Base-by-base conservation (phyloP, 2,113 vertebrate genomes). In the Ciconia maguari region DNA sequence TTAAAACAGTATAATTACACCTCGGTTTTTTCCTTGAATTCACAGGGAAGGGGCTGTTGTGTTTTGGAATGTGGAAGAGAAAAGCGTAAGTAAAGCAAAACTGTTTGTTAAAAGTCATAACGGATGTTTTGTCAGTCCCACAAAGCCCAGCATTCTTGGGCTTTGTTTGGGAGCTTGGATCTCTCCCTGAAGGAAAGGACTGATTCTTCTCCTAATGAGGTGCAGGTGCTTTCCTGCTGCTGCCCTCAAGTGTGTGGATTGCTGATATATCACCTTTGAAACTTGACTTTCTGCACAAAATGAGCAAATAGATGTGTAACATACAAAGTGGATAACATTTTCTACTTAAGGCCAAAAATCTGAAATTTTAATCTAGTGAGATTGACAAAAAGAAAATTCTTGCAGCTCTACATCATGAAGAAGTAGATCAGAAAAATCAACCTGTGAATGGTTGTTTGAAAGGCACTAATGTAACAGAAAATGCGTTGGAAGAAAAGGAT, bases 21-120 rank as follows among this genome's bases (percentile, higher is more conserved):
- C 66, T 92, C 49, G 82, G 44, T 54, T 97, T 79, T 79, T 83
- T 89, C 77, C 44, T 98, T 96, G 93, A 93, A 58, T 98, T 97
- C 87, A 86, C 97, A 99, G 99, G 97, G 99, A 99, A 98, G 99
- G 99, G 48, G 99, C 99, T 44, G 99, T 99, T 88, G 98, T 99
- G 91, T 99, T 99, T 98, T 99, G 99, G 99, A 99, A 99, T 85
- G 99, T 99, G 93, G 99, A 99, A 93, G 99, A 99, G 70, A 99
- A 98, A 98, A 99, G 97, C 83, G 99, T 99, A 97, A 98, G 98
- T 98, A 96, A 64, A 93, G 77, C 86, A 64, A 90, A 96, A 88
- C 27, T 30, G 3, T 77, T 48, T 22, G 54, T 89, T 79, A 27
- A 82, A 80, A 81, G 19, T 46, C 57, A 4, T 74, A 86, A 87